Evolutionary conservation across 2,888 invertebrate genomes (phyloP).

Genomic region (Nudaria mundana): DNA sequence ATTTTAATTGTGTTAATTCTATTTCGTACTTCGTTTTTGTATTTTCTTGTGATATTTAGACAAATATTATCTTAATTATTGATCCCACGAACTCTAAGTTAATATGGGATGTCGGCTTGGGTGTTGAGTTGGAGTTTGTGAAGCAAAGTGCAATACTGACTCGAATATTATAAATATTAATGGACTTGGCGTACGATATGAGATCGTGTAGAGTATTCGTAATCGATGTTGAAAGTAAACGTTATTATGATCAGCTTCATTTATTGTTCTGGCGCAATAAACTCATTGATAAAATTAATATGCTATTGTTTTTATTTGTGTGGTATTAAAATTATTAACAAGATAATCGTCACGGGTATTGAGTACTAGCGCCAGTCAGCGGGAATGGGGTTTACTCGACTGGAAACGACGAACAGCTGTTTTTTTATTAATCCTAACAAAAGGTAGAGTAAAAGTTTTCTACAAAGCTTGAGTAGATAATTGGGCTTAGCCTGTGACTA

Average conservation of each 20-base stretch:
- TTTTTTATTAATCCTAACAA: slow-evolving; percentile 36
- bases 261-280: slow-evolving; percentile 81
- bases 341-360: slow-evolving; percentile 48
- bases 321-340: slow-evolving; percentile 45
- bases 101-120: slow-evolving; percentile 71
- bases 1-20: slow-evolving; percentile 78
- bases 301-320: slow-evolving; percentile 69
- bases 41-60: slow-evolving; percentile 81
- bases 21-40: slow-evolving; percentile 80
- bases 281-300: slow-evolving; percentile 70
- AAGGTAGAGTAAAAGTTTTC: slow-evolving; percentile 28
- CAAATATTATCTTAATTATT: slow-evolving; percentile 73
- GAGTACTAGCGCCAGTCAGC: slow-evolving; percentile 43
- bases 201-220: slow-evolving; percentile 76
- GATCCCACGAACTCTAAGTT: slow-evolving; percentile 79
- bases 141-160: slow-evolving; percentile 76
- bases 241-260: slow-evolving; percentile 80
- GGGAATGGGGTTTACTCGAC: slow-evolving; percentile 36
- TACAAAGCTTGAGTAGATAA: slow-evolving; percentile 31
- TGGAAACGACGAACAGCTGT: slow-evolving; percentile 43
- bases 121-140: slow-evolving; percentile 62
- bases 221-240: slow-evolving; percentile 82
- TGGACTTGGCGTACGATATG: slow-evolving; percentile 65
- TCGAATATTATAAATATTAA: slow-evolving; percentile 73
- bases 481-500: slow-evolving; percentile 23